Base-by-base conservation (phyloP, 2,797 vertebrate genomes). In the Remorina albescens region DNA sequence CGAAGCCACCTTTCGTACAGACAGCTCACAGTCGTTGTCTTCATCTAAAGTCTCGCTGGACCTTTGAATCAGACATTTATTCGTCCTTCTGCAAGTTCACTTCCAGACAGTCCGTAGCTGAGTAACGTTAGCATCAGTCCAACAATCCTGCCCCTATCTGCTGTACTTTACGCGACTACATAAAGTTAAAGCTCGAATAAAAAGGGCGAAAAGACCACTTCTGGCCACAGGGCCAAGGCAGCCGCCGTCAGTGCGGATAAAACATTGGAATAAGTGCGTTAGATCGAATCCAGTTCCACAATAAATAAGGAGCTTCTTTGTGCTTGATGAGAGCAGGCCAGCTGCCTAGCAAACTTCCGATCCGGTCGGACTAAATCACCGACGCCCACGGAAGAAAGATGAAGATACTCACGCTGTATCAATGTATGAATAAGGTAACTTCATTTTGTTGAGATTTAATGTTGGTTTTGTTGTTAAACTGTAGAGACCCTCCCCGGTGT, bases 361-460 rank as follows among this genome's bases (percentile, higher is more conserved):
- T 23, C 41, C 2, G 25, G 34, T 42, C 5, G 44, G 25, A 36
- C 18, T 34, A 39, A 58, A 55, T 28, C 36, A 0, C 10, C 19
- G 5, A 13, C 6, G 47, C 8, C 3, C n/a, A 2, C 12, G 28
- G 0, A 0, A 3, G 5, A 56, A 67, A 66, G 0, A 25, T 0
- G n/a, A 12, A 0, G 0, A 84, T 89, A 95, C 94, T 94, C 87
- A 94, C 93, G 90, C 88, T 85, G 86, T 84, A 47, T 18, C 74
- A 74, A 57, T 41, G 64, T 85, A 89, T 21, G 83, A 88, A 71
- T 73, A 77, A 16, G 82, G 82, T 78, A 91, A 83, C 76, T 84
- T 91, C 92, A 92, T 94, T 85, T 89, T 92, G 89, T 64, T 61
- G 68, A 42, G 67, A 60, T 74, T 41, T 59, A 47, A 76, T 55